Evolutionary conservation across 37 sponge, comb jelly and placozoan species (phyloP).

Genomic region (Eunapius fragilis): DNA sequence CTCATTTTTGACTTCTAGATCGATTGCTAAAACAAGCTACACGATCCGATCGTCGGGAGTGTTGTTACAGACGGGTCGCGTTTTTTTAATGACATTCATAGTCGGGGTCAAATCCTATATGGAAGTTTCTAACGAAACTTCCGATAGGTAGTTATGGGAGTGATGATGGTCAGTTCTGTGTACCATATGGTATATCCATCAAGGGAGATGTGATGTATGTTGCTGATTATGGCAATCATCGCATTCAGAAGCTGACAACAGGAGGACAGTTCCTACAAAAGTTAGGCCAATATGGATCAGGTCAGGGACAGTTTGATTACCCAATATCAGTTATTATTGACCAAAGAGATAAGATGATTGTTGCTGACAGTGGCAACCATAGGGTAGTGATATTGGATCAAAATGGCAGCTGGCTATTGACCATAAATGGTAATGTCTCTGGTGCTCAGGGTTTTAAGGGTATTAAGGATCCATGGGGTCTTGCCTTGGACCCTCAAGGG

Average conservation of each 20-base stretch:
- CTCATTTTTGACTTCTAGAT: no score
- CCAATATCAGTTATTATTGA: background rate
- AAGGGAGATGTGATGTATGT: conserved; percentile 16
- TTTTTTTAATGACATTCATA: no score
- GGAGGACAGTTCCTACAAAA: conserved; percentile 7
- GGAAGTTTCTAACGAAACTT: no score
- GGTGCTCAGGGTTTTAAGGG: background rate
- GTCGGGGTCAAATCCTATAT: no score
- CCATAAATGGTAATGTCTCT: background rate
- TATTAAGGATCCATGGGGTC: conserved; percentile 2
- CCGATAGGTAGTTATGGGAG: conserved; percentile 25
- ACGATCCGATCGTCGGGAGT: no score
- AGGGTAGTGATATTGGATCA: background rate
- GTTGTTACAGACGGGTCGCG: no score
- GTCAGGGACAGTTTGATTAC: conserved; percentile 1
- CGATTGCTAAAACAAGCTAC: no score
- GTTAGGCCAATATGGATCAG: conserved; percentile 7
- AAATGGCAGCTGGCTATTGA: background rate
- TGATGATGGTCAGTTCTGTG: conserved; percentile 15
- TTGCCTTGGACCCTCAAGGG: conserved; percentile 6
- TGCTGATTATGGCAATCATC: conserved; percentile 2
- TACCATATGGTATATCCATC: conserved; percentile 3
- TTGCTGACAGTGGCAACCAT: conserved; percentile 2
- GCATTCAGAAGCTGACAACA: background rate
- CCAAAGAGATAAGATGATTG: background rate